A percentile compares a stretch with the other conserved stretches of the same genome.
These are phyloP conservation scores for Orius insidiosus DNA, from an alignment of 1,140 invertebrate genomes.

Conservation along the genomic window DNA sequence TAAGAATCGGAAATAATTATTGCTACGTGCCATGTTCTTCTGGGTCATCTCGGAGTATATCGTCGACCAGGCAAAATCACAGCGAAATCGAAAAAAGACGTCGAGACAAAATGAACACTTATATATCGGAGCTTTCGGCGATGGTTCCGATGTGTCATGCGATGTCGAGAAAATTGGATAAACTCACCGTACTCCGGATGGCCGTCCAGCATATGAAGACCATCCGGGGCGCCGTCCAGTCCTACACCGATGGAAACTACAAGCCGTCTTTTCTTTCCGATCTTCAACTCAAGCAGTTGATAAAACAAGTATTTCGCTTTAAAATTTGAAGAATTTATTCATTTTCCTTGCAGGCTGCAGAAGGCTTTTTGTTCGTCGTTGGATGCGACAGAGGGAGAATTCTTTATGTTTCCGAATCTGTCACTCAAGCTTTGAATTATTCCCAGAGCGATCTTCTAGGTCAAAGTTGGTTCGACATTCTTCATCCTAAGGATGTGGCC, in stretches of 20 bases:
- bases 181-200: slow-evolving; percentile 83
- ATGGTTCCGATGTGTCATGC: slow-evolving; percentile 89
- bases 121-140: slow-evolving; percentile 74
- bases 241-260: slow-evolving; percentile 64
- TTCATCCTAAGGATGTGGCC: slow-evolving; percentile 85
- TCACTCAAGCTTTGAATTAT: slow-evolving; percentile 67
- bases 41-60: no score
- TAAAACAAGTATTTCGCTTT: slow-evolving; percentile 44
- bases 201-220: slow-evolving; percentile 83
- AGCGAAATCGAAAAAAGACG: slow-evolving; percentile 90
- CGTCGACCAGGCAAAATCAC: no score
- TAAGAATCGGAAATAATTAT: no score
- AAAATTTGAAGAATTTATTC: no score
- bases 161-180: slow-evolving; percentile 83
- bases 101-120: slow-evolving; percentile 91
- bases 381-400: slow-evolving; percentile 81
- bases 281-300: slow-evolving; percentile 70
- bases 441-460: slow-evolving; percentile 75
- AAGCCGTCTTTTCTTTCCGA: slow-evolving; percentile 80
- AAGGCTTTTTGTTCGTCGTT: slow-evolving; percentile 85
- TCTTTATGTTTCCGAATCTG: slow-evolving; percentile 80
- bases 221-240: slow-evolving; percentile 54
- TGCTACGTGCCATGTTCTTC: no score
- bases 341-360: slow-evolving; percentile 60
- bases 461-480: slow-evolving; percentile 85